A percentile compares a stretch with the other conserved stretches of the same genome.
Evolutionary conservation across 2,888 invertebrate species (phyloP).

Genomic region (Deladenus siricidicola): DNA sequence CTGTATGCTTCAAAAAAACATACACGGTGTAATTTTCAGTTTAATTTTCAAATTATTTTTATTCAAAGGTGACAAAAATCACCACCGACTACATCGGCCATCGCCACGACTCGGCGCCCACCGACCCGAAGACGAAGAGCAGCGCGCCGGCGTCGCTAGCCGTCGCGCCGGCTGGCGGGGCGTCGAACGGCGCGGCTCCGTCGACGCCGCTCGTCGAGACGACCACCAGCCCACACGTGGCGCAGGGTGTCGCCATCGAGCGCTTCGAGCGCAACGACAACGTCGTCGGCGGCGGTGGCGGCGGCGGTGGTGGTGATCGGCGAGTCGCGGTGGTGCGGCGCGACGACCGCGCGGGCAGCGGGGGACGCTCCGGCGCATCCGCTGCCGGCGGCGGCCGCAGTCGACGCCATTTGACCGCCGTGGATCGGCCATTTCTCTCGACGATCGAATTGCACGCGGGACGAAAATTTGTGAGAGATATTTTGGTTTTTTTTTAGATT

Average conservation of each 20-base stretch:
- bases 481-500: background rate
- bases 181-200: background rate
- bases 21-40: background rate
- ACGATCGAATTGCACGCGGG: constrained; percentile 42
- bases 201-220: too few relatives aligned
- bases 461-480: constrained; percentile 17
- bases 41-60: background rate
- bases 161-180: background rate
- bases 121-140: too few relatives aligned
- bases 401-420: constrained; percentile 8
- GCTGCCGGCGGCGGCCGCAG: background rate
- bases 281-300: background rate
- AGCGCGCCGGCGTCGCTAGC: background rate
- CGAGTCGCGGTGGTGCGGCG: background rate
- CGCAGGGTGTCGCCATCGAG: constrained; percentile 27
- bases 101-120: constrained; percentile 11
- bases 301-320: background rate
- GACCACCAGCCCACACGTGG: constrained; percentile 24
- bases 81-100: constrained; percentile 34
- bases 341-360: background rate
- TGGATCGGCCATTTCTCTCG: constrained; percentile 39
- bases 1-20: background rate
- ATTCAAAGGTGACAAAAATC: constrained; percentile 33
- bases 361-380: background rate
- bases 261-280: constrained; percentile 12